These are phyloP conservation scores for Hemiscyllium ocellatum DNA, from an alignment of 2,113 vertebrate genomes.

Conservation along the genomic window DNA sequence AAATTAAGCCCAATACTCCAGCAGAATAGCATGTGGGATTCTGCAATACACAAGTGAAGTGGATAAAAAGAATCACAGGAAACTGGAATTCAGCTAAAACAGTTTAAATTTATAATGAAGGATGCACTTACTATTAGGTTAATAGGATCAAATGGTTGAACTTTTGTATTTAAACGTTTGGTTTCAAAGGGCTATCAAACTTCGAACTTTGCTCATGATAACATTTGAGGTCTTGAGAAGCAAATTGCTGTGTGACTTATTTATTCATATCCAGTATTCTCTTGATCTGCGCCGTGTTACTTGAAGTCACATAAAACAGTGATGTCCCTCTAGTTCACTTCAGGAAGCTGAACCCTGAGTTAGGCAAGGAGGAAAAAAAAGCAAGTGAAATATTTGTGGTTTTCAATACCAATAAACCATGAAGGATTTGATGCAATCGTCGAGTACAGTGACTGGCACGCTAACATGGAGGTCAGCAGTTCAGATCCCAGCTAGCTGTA, in stretches of 20 bases:
- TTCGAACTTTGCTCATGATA: neutral
- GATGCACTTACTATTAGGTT: neutral
- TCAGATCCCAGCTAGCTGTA: neutral
- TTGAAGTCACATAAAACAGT: neutral
- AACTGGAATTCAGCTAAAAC: neutral
- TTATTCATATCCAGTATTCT: neutral
- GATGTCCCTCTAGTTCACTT: neutral
- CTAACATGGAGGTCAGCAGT: neutral
- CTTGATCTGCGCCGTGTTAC: neutral
- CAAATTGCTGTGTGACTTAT: neutral
- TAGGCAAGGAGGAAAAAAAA: neutral
- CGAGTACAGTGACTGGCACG: neutral
- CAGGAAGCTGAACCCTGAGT: neutral
- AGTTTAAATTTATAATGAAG: neutral
- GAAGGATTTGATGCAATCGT: neutral
- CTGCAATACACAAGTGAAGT: neutral
- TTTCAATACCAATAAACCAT: slow-evolving; percentile 5
- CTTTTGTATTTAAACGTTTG: neutral
- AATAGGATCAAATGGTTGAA: neutral
- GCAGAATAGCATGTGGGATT: neutral
- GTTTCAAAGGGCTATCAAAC: neutral
- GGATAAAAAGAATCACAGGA: neutral
- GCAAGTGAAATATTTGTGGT: neutral
- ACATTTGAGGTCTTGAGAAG: neutral
- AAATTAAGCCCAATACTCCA: neutral